Evolutionary conservation across 2,888 invertebrate genomes (phyloP).

Genomic region (Ceriagrion tenellum): DNA sequence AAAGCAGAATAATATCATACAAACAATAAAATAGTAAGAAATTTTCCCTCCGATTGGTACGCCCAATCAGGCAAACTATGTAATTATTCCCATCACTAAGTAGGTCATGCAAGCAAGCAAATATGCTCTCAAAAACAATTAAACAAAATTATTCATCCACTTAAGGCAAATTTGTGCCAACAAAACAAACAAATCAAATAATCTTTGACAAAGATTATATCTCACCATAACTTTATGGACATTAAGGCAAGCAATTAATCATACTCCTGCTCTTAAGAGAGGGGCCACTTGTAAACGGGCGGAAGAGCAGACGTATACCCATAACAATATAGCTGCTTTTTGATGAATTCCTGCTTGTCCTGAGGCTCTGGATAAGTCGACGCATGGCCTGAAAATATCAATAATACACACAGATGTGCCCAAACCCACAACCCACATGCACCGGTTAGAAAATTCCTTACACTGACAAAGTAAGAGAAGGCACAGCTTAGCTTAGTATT

Average conservation of each 20-base stretch:
- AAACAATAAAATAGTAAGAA: background rate
- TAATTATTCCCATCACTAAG: background rate
- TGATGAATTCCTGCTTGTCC: conserved; percentile 86
- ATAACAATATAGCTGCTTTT: conserved; percentile 87
- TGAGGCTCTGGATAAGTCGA: conserved; percentile 92
- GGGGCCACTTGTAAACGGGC: conserved; percentile 79
- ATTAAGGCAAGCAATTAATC: conserved; percentile 2
- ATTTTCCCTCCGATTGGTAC: background rate
- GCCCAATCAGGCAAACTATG: background rate
- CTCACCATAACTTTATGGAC: background rate
- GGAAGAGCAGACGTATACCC: conserved; percentile 90
- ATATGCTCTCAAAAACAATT: background rate
- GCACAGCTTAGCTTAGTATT: conserved; percentile 4
- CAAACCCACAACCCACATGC: conserved; percentile 56
- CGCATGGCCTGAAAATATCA: conserved; percentile 81
- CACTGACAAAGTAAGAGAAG: background rate
- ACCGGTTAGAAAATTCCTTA: conserved; percentile 26
- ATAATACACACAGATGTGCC: conserved; percentile 44
- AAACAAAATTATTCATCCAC: background rate
- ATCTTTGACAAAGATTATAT: background rate
- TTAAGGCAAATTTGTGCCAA: background rate
- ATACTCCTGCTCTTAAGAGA: conserved; percentile 21
- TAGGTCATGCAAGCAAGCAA: conserved; percentile 37
- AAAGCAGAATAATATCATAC: background rate
- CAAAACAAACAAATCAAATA: background rate